Percentiles rank a stretch among this genome's conserved stretches.
phyloP scores from a whole-genome alignment of 30 jellyfish, hydroid and myxozoan species.

The Morbakka virulenta region DNA sequence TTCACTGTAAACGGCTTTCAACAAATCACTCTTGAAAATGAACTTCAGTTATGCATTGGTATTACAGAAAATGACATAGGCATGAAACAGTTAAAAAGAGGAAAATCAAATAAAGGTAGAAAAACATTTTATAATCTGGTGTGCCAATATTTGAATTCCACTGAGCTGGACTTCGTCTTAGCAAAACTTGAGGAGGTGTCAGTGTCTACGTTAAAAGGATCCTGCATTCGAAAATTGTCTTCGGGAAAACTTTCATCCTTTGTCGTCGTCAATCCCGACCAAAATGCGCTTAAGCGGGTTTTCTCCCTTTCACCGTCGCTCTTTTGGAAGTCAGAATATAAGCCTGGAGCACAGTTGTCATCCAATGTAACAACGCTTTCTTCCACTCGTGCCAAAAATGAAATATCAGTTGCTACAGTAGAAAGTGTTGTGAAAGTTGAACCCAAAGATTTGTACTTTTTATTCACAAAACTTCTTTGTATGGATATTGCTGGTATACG shows the following conservation, averaged over 20 bases:
- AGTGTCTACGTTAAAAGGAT: background rate
- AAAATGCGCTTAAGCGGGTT: conserved; percentile 50
- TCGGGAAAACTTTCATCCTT: conserved; percentile 45
- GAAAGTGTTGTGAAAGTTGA: conserved; percentile 29
- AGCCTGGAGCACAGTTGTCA: background rate
- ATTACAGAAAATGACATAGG: conserved; percentile 43
- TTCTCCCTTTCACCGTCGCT: conserved; percentile 49
- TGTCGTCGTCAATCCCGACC: conserved; percentile 54
- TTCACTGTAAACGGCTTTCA: conserved; percentile 53
- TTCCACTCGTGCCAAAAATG: background rate
- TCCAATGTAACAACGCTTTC: conserved; percentile 21
- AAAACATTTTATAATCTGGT: conserved; percentile 39
- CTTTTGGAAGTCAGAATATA: conserved; percentile 16
- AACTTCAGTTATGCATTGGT: conserved; percentile 52
- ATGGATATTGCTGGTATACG: conserved; percentile 56
- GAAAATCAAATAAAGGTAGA: conserved; percentile 40
- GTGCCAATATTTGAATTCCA: conserved; percentile 37
- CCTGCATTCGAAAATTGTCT: background rate
- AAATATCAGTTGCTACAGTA: conserved; percentile 31
- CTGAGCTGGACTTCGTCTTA: conserved; percentile 24
- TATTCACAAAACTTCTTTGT: conserved; percentile 7
- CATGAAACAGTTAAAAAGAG: conserved; percentile 19
- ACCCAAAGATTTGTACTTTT: conserved; percentile 36
- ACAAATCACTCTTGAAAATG: conserved; percentile 61
- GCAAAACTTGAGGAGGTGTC: conserved; percentile 14